phyloP scores from a whole-genome alignment of 2,113 vertebrate genomes.

The Pollachius pollachius region DNA sequence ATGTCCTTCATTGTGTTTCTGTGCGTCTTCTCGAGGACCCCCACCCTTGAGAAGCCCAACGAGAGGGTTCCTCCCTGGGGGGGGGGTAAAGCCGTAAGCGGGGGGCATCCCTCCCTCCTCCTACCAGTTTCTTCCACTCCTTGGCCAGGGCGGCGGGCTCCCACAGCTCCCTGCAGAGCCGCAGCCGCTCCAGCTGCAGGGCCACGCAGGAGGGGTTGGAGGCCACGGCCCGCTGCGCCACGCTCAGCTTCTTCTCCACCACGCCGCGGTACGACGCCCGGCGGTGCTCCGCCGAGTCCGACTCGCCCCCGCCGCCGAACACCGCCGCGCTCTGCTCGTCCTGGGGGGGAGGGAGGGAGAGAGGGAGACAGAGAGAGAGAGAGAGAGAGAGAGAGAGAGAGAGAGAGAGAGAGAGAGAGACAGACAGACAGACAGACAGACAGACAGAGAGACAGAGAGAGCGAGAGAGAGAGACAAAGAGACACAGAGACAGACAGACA shows the following conservation, averaged over 20 bases:
- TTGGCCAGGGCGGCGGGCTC: constrained; percentile 82
- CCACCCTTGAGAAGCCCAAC: too few relatives aligned
- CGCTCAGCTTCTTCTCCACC: constrained; percentile 91
- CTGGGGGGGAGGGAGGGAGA: constrained; percentile 52
- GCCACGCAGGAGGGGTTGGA: constrained; percentile 83
- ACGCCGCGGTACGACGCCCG: constrained; percentile 69
- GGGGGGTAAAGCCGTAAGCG: too few relatives aligned
- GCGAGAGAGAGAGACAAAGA: neutral
- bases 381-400: neutral
- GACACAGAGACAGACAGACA: neutral
- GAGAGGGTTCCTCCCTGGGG: too few relatives aligned
- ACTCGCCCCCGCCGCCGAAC: constrained; percentile 72
- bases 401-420: neutral
- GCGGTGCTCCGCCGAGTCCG: constrained; percentile 61
- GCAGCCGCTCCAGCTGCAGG: constrained; percentile 85
- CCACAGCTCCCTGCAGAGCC: constrained; percentile 87
- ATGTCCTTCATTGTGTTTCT: too few relatives aligned
- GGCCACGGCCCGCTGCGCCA: constrained; percentile 87
- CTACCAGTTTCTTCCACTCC: constrained; percentile 92
- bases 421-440: neutral
- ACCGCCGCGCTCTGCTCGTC: constrained; percentile 77
- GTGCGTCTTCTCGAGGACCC: too few relatives aligned
- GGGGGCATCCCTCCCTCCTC: neutral
- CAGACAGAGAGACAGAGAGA: too few relatives aligned
- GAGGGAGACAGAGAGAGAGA: too few relatives aligned